Evolutionary conservation across 2,113 vertebrate genomes (phyloP).

Genomic region (Otolemur garnettii): DNA sequence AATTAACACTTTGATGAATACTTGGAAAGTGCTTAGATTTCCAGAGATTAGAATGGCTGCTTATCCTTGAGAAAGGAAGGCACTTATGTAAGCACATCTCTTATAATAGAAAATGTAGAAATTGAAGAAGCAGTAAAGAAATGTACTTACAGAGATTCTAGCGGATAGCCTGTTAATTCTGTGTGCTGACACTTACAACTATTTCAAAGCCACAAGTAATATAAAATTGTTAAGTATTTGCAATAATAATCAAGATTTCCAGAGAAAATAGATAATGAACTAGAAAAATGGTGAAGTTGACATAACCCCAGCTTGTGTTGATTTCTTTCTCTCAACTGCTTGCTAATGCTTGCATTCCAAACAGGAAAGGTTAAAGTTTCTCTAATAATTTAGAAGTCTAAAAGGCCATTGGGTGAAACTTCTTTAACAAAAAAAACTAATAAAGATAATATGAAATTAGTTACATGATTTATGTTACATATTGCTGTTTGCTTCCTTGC

Average conservation of each 20-base stretch:
- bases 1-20: background rate
- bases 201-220: background rate
- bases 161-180: background rate
- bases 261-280: constrained; percentile 9
- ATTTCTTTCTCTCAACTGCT: background rate
- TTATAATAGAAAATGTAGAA: background rate
- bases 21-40: background rate
- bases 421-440: constrained; percentile 47
- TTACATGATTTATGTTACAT: background rate
- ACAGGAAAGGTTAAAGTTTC: constrained; percentile 19
- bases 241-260: constrained; percentile 21
- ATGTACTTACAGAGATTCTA: background rate
- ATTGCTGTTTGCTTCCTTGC: constrained; percentile 3
- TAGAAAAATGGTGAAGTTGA: background rate
- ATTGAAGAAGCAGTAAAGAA: constrained; percentile 38
- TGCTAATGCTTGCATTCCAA: background rate
- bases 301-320: background rate
- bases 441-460: constrained; percentile 19
- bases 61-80: background rate
- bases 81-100: background rate
- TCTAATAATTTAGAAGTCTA: constrained; percentile 39
- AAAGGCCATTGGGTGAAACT: background rate
- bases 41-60: background rate
- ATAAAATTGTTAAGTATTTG: background rate
- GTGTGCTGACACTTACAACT: background rate